phyloP scores from a whole-genome alignment of 2,113 vertebrate species.

The Indri indri region DNA sequence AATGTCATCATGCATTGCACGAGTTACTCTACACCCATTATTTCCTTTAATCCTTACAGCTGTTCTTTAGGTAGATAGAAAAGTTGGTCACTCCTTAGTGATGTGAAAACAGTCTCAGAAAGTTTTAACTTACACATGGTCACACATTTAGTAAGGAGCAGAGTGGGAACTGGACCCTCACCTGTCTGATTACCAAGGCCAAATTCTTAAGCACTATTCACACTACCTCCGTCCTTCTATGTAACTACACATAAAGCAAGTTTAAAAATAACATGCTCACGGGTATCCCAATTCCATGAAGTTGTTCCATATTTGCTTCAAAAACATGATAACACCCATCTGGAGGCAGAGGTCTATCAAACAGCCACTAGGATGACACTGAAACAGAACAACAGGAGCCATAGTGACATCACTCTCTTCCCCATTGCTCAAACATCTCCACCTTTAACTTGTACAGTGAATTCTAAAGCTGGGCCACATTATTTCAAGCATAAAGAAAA shows the following conservation, averaged over 20 bases:
- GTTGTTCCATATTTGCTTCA: constrained; percentile 99
- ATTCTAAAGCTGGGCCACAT: neutral
- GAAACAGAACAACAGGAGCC: constrained; percentile 52
- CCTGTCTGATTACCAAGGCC: neutral
- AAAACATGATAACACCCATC: constrained; percentile 99
- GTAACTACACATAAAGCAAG: neutral
- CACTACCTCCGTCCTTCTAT: neutral
- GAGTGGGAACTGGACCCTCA: neutral
- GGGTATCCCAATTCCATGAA: constrained; percentile 99
- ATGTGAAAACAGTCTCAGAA: neutral
- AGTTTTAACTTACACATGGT: neutral
- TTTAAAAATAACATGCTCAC: constrained; percentile 83
- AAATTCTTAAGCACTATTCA: neutral
- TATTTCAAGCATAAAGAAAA: neutral
- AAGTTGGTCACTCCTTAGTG: neutral
- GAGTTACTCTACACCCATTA: neutral
- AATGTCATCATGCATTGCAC: neutral
- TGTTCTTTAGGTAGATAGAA: neutral
- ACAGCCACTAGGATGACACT: constrained; percentile 99
- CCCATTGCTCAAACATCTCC: too few relatives aligned
- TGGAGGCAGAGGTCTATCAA: constrained; percentile 99
- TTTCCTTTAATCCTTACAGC: neutral
- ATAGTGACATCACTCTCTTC: neutral
- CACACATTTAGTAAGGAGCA: neutral
- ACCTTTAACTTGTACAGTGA: neutral